These are phyloP conservation scores for Timema cristinae DNA, from an alignment of 2,888 invertebrate genomes.

Conservation along the genomic window DNA sequence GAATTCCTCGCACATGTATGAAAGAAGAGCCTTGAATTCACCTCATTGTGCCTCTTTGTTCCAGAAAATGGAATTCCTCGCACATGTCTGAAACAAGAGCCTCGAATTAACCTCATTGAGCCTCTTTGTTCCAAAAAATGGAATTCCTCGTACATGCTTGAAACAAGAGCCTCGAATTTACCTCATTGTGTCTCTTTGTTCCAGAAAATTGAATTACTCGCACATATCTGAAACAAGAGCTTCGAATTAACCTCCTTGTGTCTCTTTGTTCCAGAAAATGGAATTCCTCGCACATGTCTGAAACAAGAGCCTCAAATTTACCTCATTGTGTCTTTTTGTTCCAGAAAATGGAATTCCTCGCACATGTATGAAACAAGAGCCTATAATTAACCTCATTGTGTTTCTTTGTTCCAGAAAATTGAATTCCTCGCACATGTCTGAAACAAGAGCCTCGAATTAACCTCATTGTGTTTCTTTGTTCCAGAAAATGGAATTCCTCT, in stretches of 20 bases:
- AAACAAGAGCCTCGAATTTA: background rate
- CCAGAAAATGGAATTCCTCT: constrained; percentile 54
- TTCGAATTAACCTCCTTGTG: constrained; percentile 24
- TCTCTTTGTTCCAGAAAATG: constrained; percentile 51
- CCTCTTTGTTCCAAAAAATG: constrained; percentile 41
- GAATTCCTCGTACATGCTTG: too few relatives aligned
- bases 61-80: constrained; percentile 54
- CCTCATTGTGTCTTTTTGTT: constrained; percentile 33
- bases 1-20: too few relatives aligned
- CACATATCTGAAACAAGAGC: too few relatives aligned
- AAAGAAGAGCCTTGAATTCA: background rate
- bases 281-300: too few relatives aligned
- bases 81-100: too few relatives aligned
- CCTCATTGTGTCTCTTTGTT: constrained; percentile 33
- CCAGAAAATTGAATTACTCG: constrained; percentile 54
- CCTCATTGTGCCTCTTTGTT: constrained; percentile 33
- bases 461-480: constrained; percentile 33
- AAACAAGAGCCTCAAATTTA: background rate
- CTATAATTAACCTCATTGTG: constrained; percentile 24
- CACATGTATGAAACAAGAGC: too few relatives aligned
- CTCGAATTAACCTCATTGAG: constrained; percentile 24
- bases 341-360: constrained; percentile 54
- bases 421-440: too few relatives aligned
- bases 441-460: background rate
- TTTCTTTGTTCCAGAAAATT: constrained; percentile 51